These are phyloP conservation scores for Mesoligia furuncula DNA, from an alignment of 2,888 invertebrate species.

Conservation along the genomic window DNA sequence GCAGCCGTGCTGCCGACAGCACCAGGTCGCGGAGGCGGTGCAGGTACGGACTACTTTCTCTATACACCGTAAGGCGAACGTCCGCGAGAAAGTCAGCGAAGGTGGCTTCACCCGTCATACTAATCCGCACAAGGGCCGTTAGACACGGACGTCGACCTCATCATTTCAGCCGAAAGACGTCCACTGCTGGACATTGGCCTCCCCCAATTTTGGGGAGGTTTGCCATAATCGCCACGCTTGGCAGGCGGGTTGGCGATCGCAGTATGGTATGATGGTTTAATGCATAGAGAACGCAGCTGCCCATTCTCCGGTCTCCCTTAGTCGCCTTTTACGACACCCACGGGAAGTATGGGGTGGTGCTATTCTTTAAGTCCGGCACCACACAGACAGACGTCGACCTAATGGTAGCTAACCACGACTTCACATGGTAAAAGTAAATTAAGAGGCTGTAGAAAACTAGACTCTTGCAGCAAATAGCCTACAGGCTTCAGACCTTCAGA, in stretches of 20 bases:
- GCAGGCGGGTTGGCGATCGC: too few species aligned
- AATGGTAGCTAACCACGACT: not conserved
- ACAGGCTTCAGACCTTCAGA: not conserved
- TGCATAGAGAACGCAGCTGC: too few species aligned
- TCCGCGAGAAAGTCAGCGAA: not conserved
- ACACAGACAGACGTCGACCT: not conserved
- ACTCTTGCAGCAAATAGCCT: not conserved
- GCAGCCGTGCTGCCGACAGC: constrained; percentile 67
- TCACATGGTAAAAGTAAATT: not conserved
- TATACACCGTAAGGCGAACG: too few species aligned
- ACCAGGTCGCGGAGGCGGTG: constrained; percentile 66
- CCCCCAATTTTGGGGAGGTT: too few species aligned
- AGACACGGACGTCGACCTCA: not conserved
- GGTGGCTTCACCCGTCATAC: not conserved
- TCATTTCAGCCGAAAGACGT: too few species aligned
- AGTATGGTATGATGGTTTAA: too few species aligned
- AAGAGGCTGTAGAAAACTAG: not conserved
- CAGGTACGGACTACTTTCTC: constrained; percentile 30
- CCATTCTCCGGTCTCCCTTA: too few species aligned
- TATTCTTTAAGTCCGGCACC: too few species aligned
- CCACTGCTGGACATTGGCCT: too few species aligned
- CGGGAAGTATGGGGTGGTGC: too few species aligned
- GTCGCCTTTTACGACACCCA: too few species aligned
- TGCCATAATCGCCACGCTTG: too few species aligned
- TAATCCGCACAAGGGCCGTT: not conserved